A percentile compares a stretch with the other conserved stretches of the same genome.
These are phyloP conservation scores for Sphaeramia orbicularis DNA, from an alignment of 2,797 vertebrate species.

Conservation along the genomic window DNA sequence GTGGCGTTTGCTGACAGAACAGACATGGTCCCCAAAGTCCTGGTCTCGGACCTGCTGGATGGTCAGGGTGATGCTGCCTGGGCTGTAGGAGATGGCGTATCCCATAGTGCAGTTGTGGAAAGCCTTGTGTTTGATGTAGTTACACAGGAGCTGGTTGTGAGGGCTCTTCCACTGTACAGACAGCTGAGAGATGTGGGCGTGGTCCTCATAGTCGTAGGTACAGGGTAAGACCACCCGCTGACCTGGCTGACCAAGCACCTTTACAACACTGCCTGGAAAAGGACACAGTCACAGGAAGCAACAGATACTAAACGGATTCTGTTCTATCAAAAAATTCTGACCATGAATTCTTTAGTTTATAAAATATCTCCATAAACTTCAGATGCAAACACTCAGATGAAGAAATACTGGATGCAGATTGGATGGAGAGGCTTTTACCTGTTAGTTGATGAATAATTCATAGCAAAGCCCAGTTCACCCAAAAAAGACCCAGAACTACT, in stretches of 20 bases:
- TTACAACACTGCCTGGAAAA: constrained; percentile 56
- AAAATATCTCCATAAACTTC: too few relatives aligned
- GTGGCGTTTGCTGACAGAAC: constrained; percentile 81
- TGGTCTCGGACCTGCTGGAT: constrained; percentile 51
- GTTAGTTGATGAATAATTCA: too few relatives aligned
- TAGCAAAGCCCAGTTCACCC: too few relatives aligned
- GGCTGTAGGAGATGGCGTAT: constrained; percentile 74
- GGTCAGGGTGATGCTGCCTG: constrained; percentile 72
- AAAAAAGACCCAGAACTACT: too few relatives aligned
- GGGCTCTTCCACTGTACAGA: constrained; percentile 84
- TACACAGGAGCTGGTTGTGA: constrained; percentile 76
- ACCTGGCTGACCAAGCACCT: constrained; percentile 59
- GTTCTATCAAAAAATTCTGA: too few relatives aligned
- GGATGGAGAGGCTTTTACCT: too few relatives aligned
- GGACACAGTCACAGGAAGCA: not conserved
- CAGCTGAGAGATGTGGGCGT: constrained; percentile 65
- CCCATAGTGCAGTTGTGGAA: constrained; percentile 82
- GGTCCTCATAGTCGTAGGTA: constrained; percentile 75
- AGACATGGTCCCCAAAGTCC: constrained; percentile 80
- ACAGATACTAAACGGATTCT: too few relatives aligned
- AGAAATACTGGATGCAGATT: too few relatives aligned
- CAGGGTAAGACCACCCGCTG: constrained; percentile 65
- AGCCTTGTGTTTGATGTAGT: constrained; percentile 84
- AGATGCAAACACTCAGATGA: too few relatives aligned
- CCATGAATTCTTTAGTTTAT: too few relatives aligned